These are phyloP conservation scores for Melinaea menophilus DNA, from an alignment of 2,888 invertebrate genomes.

Conservation along the genomic window DNA sequence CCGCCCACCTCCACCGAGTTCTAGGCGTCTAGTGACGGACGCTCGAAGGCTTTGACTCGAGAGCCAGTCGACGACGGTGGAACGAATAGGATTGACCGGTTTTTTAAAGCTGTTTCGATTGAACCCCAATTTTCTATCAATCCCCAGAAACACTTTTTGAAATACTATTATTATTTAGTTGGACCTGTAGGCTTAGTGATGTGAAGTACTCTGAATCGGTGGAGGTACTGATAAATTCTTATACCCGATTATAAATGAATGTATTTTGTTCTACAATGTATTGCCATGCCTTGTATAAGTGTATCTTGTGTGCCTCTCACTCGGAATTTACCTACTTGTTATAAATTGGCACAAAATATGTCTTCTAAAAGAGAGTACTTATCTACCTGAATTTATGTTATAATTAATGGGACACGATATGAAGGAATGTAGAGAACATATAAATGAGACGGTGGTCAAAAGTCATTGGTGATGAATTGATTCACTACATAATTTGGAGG, in stretches of 20 bases:
- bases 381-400: conserved; percentile 9
- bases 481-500: conserved; percentile 12
- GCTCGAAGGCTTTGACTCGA: not conserved
- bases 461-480: conserved; percentile 12
- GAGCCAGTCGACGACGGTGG: not conserved
- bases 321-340: conserved; percentile 3
- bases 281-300: not conserved
- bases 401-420: conserved; percentile 9
- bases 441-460: not conserved
- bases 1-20: conserved; percentile 42
- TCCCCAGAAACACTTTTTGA: conserved; percentile 11
- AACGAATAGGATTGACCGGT: conserved; percentile 4
- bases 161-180: conserved; percentile 4
- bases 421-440: not conserved
- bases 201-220: not conserved
- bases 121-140: conserved; percentile 18
- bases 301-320: conserved; percentile 2
- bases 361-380: conserved; percentile 11
- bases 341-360: conserved; percentile 13
- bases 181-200: not conserved
- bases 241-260: not conserved
- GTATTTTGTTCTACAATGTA: not conserved
- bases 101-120: conserved; percentile 14
- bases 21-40: conserved; percentile 22
- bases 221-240: not conserved